Evolutionary conservation across 2,113 vertebrate genomes (phyloP).

Genomic region (Hippocampus mohnikei): DNA sequence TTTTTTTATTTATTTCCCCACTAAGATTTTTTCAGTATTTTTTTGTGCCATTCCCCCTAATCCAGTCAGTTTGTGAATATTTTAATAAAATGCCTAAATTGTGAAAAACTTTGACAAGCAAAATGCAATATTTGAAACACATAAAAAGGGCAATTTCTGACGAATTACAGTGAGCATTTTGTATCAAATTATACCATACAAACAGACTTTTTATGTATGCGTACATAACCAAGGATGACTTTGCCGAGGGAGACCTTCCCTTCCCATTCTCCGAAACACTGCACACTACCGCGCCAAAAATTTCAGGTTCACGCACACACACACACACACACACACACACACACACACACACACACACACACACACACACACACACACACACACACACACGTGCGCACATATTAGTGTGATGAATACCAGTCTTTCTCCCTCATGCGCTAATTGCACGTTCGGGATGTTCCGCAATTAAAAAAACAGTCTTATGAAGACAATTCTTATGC

Average conservation of each 20-base stretch:
- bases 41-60: too few relatives aligned
- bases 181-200: not conserved
- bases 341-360: conserved; percentile 6
- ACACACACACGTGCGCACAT: not conserved
- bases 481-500: not conserved
- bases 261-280: not conserved
- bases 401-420: conserved; percentile 25
- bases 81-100: too few relatives aligned
- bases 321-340: conserved; percentile 3
- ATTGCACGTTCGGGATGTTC: conserved; percentile 33
- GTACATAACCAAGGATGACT: not conserved
- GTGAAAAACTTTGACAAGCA: too few relatives aligned
- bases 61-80: too few relatives aligned
- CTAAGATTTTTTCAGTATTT: too few relatives aligned
- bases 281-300: too few relatives aligned
- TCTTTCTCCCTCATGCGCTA: conserved; percentile 15
- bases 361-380: not conserved
- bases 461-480: not conserved
- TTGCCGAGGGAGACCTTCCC: not conserved
- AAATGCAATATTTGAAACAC: too few relatives aligned
- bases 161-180: not conserved
- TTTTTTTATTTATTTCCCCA: too few relatives aligned
- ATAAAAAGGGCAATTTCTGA: not conserved
- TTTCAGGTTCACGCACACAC: not conserved
- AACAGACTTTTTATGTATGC: not conserved